Conservation (phyloP, 2,113 vertebrate species). For the Hyla sarda region DNA sequence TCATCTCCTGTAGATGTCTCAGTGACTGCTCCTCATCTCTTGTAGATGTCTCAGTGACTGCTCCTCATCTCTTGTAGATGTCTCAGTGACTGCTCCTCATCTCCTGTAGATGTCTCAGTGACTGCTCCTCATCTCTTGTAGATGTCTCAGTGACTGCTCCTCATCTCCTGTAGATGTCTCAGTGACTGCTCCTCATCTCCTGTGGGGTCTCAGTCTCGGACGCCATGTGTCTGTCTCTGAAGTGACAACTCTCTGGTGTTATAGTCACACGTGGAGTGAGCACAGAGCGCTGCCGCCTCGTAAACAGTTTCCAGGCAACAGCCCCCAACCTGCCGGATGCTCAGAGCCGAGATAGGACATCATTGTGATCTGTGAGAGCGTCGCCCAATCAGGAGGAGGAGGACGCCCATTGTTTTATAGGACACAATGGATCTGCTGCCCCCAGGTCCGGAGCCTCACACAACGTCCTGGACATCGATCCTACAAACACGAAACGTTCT, state of each 20-base stretch:
- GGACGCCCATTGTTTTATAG: not conserved
- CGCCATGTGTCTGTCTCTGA: not conserved
- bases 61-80: not conserved
- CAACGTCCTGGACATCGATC: too few relatives aligned
- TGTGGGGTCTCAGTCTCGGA: not conserved
- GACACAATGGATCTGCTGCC: not conserved
- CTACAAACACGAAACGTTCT: not conserved
- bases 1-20: not conserved
- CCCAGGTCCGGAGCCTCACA: not conserved
- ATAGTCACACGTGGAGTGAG: conserved; percentile 44
- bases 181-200: too few relatives aligned
- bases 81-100: not conserved
- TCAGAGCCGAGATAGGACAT: conserved; percentile 5
- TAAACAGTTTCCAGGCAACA: conserved; percentile 50
- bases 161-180: not conserved
- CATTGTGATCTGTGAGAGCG: not conserved
- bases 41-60: not conserved
- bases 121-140: not conserved
- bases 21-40: not conserved
- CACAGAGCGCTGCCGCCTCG: not conserved
- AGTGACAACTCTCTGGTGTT: not conserved
- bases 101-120: not conserved
- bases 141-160: not conserved
- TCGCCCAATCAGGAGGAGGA: not conserved
- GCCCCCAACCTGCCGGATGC: not conserved